Conservation (phyloP, 2,888 invertebrate species). For the Drosophila conformis region DNA sequence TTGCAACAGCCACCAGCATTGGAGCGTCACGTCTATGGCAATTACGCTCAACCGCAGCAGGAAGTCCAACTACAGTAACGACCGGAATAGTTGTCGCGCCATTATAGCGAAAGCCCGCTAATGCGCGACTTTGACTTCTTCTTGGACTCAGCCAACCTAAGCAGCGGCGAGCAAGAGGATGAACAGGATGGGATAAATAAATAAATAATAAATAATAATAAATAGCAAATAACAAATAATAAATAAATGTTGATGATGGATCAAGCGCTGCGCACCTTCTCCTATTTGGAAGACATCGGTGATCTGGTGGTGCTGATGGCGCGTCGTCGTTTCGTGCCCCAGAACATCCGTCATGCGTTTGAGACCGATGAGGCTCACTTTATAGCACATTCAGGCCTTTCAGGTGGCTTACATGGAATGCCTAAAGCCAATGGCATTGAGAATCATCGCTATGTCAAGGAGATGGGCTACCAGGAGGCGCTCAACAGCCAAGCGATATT, state of each 20-base stretch:
- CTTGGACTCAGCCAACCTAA: slow-evolving; percentile 84
- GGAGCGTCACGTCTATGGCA: slow-evolving; percentile 55
- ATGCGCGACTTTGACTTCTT: slow-evolving; percentile 85
- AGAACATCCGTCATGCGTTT: slow-evolving; percentile 94
- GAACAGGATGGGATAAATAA: slow-evolving; percentile 79
- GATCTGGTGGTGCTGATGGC: slow-evolving; percentile 99
- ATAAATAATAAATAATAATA: too few species aligned
- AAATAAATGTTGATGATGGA: slow-evolving; percentile 96
- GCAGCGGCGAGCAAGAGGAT: slow-evolving; percentile 84
- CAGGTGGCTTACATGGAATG: slow-evolving; percentile 99
- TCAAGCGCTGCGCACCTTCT: slow-evolving; percentile 98
- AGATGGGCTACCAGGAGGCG: slow-evolving; percentile 99
- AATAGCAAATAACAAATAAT: too few species aligned
- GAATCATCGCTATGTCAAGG: slow-evolving; percentile 99
- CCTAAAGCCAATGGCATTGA: slow-evolving; percentile 99
- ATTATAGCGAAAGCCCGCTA: slow-evolving; percentile 78
- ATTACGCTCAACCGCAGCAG: slow-evolving; percentile 50
- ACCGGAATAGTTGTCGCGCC: slow-evolving; percentile 62
- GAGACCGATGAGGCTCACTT: slow-evolving; percentile 99
- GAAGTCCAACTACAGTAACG: slow-evolving; percentile 56
- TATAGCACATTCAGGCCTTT: slow-evolving; percentile 99
- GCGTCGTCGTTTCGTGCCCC: slow-evolving; percentile 93
- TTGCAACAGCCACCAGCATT: slow-evolving; percentile 37
- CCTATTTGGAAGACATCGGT: slow-evolving; percentile 99
- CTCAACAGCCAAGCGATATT: slow-evolving; percentile 99